Percentiles rank a stretch among this genome's conserved stretches.
These are phyloP conservation scores for Antrozous pallidus DNA, from an alignment of 2,797 vertebrate genomes.

Conservation along the genomic window DNA sequence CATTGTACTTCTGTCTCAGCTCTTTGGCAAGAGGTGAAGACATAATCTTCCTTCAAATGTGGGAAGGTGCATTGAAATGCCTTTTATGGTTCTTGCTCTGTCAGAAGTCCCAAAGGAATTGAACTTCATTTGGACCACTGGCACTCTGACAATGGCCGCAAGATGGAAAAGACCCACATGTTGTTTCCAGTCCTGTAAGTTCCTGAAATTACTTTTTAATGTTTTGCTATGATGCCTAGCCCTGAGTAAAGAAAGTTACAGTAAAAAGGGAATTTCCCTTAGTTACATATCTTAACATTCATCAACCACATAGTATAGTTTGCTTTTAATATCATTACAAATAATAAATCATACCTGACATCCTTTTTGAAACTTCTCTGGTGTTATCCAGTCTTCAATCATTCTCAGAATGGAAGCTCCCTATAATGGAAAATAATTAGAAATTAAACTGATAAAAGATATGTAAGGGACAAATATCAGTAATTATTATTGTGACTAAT, in stretches of 20 bases:
- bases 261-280: not conserved
- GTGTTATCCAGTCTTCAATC: constrained; percentile 93
- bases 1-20: too few relatives aligned
- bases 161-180: too few relatives aligned
- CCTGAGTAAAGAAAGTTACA: not conserved
- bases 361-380: constrained; percentile 87
- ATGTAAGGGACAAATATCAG: not conserved
- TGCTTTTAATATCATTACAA: not conserved
- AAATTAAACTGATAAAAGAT: not conserved
- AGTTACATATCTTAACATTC: not conserved
- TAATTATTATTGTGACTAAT: not conserved
- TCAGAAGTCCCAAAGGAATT: too few relatives aligned
- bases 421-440: constrained; percentile 77
- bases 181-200: too few relatives aligned
- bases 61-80: too few relatives aligned
- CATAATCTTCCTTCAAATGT: too few relatives aligned
- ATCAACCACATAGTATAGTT: not conserved
- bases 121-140: too few relatives aligned
- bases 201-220: not conserved
- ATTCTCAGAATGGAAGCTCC: constrained; percentile 96
- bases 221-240: not conserved
- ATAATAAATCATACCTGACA: constrained; percentile 86
- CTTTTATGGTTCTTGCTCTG: too few relatives aligned
- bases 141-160: too few relatives aligned
- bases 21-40: too few relatives aligned